Conservation (phyloP, 2,888 invertebrate genomes). For the Epinotia nisella region DNA sequence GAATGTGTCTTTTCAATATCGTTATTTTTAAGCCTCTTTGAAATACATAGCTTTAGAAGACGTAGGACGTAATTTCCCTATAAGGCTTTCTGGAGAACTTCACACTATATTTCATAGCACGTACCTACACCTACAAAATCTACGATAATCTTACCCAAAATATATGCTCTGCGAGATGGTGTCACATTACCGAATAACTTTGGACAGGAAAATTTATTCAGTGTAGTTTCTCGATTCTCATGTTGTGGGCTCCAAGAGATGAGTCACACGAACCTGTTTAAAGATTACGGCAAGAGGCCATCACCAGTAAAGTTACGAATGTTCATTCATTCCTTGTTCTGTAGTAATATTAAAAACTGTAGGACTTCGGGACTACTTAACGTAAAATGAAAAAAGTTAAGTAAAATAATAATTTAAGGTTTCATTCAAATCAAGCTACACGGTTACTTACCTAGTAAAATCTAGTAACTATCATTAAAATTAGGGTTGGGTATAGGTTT, state of each 20-base stretch:
- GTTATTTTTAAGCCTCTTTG: not conserved
- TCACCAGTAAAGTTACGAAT: not conserved
- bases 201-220: conserved; percentile 14
- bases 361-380: conserved; percentile 31
- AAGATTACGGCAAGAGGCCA: not conserved
- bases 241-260: conserved; percentile 6
- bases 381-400: conserved; percentile 43
- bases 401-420: conserved; percentile 33
- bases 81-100: not conserved
- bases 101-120: not conserved
- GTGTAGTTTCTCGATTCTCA: conserved; percentile 22
- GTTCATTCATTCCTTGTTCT: not conserved
- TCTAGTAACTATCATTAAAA: conserved; percentile 27
- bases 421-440: conserved; percentile 32
- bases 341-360: not conserved
- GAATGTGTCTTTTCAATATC: too few relatives aligned
- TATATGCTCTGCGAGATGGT: not conserved
- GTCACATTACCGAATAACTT: conserved; percentile 3
- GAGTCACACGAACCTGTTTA: conserved; percentile 27
- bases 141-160: not conserved
- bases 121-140: not conserved
- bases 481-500: conserved; percentile 49
- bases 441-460: conserved; percentile 22
- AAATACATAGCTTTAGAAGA: not conserved
- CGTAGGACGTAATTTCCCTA: not conserved